Conservation (phyloP, 1,140 invertebrate species). For the Cotesia vestalis region DNA sequence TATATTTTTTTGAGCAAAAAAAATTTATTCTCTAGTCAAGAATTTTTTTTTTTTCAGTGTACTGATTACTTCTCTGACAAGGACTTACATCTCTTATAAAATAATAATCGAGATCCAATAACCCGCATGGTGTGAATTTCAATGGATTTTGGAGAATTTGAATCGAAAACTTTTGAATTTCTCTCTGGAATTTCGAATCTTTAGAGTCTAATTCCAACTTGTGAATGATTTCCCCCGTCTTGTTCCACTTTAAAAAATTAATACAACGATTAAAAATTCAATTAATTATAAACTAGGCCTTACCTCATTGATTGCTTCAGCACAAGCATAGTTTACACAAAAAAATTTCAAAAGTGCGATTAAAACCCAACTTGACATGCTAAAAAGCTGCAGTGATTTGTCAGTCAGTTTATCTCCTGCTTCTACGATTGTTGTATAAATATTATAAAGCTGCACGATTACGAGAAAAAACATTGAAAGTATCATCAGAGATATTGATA, state of each 20-base stretch:
- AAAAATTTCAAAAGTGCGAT: no score
- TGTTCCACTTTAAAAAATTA: background rate
- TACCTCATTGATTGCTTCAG: no score
- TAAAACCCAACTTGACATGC: no score
- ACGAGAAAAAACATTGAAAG: background rate
- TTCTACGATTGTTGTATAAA: no score
- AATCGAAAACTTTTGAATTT: constrained; percentile 5
- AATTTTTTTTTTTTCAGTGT: no score
- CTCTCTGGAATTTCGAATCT: background rate
- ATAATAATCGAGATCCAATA: background rate
- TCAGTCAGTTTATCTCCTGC: no score
- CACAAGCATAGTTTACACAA: no score
- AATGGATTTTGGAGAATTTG: background rate
- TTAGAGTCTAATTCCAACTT: background rate
- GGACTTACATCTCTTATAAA: background rate
- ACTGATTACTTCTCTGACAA: background rate
- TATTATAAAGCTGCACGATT: background rate
- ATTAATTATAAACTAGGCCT: background rate
- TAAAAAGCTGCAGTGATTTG: no score
- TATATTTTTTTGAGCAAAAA: no score
- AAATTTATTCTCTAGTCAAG: background rate
- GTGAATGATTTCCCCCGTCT: background rate
- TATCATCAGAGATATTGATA: background rate
- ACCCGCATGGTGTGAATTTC: background rate
- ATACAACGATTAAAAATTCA: no score